These are phyloP conservation scores for Hermodice carunculata DNA, from an alignment of 2,888 invertebrate species.

Conservation along the genomic window DNA sequence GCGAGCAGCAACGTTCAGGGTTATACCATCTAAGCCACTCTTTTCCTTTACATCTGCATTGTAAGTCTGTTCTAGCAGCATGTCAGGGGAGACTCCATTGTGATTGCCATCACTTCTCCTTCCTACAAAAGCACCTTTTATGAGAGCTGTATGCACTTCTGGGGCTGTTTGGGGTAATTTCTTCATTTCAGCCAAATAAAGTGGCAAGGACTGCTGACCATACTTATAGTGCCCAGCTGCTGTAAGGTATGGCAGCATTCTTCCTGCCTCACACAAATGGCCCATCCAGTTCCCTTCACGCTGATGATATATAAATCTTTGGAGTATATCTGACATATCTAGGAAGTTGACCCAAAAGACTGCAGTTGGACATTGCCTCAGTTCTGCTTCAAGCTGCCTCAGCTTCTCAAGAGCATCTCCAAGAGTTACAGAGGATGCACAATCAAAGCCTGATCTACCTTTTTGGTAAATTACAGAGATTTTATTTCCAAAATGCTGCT, in stretches of 20 bases:
- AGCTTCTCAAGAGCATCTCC: too few relatives aligned
- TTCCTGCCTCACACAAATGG: constrained; percentile 9
- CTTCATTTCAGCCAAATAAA: constrained; percentile 26
- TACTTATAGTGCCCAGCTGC: constrained; percentile 23
- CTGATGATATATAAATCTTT: too few relatives aligned
- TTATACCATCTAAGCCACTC: constrained; percentile 23
- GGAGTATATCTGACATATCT: too few relatives aligned
- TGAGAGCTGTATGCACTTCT: constrained; percentile 3
- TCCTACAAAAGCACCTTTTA: constrained; percentile 13
- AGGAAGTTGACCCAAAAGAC: too few relatives aligned
- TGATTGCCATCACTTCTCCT: constrained; percentile 10
- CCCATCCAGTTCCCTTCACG: too few relatives aligned
- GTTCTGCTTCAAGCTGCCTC: too few relatives aligned
- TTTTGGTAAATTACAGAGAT: too few relatives aligned
- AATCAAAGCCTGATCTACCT: too few relatives aligned
- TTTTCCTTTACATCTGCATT: constrained; percentile 26
- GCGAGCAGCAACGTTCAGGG: constrained; percentile 12
- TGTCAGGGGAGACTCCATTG: constrained; percentile 27
- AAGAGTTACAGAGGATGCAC: too few relatives aligned
- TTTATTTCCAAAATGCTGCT: too few relatives aligned
- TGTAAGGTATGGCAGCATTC: constrained; percentile 19
- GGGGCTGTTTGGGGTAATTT: constrained; percentile 7
- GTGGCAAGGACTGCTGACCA: constrained; percentile 11
- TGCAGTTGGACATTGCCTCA: too few relatives aligned
- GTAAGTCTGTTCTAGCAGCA: constrained; percentile 21